A percentile compares a stretch with the other conserved stretches of the same genome.
Evolutionary conservation across 2,797 vertebrate genomes (phyloP).

Genomic region (Cichlasoma orientale): DNA sequence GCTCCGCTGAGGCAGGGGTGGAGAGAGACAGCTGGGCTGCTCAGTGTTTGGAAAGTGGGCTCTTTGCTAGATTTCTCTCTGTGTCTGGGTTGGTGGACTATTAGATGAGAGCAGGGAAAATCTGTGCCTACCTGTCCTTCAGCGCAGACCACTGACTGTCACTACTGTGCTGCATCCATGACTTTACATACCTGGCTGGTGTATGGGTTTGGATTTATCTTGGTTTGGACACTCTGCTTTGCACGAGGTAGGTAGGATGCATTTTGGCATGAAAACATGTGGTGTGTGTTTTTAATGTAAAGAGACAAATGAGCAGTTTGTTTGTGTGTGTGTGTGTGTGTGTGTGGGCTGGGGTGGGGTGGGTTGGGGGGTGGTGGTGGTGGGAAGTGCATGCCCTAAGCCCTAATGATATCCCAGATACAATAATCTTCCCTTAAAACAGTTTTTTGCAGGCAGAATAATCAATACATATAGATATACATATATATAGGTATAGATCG

Average conservation of each 20-base stretch:
- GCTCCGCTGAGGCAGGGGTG: conserved; percentile 52
- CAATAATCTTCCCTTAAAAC: conserved; percentile 4
- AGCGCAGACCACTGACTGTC: conserved; percentile 58
- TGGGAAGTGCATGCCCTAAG: not conserved
- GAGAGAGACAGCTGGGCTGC: conserved; percentile 42
- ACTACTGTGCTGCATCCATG: conserved; percentile 81
- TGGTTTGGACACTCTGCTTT: conserved; percentile 70
- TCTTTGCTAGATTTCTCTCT: conserved; percentile 44
- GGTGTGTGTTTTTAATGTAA: not conserved
- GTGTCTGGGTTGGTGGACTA: conserved; percentile 54
- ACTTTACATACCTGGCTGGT: conserved; percentile 77
- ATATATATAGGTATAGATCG: too few relatives aligned
- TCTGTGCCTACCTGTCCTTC: conserved; percentile 44
- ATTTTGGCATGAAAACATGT: not conserved
- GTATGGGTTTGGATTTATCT: conserved; percentile 79
- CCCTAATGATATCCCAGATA: conserved; percentile 12
- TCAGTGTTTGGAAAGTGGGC: conserved; percentile 61
- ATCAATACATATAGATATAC: not conserved
- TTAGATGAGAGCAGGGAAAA: conserved; percentile 64
- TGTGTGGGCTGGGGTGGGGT: not conserved
- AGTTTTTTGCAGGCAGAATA: conserved; percentile 10
- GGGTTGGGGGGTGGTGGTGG: not conserved
- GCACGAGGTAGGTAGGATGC: conserved; percentile 75
- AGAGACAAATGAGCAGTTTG: not conserved
- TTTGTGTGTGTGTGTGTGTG: not conserved